Evolutionary conservation across 2,113 vertebrate species (phyloP).

Genomic region (Nycticebus coucang): DNA sequence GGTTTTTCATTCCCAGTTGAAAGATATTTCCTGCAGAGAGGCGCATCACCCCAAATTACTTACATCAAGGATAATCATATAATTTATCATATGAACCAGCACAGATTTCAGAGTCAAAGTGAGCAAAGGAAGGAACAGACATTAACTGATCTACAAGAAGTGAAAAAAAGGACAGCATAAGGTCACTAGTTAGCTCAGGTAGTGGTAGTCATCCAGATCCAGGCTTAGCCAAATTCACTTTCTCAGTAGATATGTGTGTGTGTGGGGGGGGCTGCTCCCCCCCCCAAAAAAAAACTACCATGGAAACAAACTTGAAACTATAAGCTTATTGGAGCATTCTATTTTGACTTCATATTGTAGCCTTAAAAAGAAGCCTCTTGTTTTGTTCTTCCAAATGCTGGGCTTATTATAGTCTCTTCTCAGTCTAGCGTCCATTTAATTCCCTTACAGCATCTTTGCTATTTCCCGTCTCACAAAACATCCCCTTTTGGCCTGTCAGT

Average conservation of each 20-base stretch:
- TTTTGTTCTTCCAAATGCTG: background rate
- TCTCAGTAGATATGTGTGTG: background rate
- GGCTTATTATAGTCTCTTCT: background rate
- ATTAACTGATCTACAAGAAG: background rate
- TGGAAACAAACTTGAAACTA: background rate
- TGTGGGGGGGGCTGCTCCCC: background rate
- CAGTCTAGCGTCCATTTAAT: background rate
- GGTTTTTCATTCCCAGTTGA: background rate
- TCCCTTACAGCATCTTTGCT: background rate
- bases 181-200: background rate
- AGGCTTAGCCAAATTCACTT: background rate
- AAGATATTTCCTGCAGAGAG: background rate
- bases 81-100: background rate
- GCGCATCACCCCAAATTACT: background rate
- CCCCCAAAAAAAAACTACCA: background rate
- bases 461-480: background rate
- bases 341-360: background rate
- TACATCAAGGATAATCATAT: background rate
- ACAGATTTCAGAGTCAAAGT: conserved; percentile 25
- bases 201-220: background rate
- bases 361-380: background rate
- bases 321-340: background rate
- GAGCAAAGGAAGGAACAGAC: background rate
- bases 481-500: background rate
- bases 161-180: background rate